These are phyloP conservation scores for Nomia melanderi DNA, from an alignment of 1,140 invertebrate genomes.

Conservation along the genomic window DNA sequence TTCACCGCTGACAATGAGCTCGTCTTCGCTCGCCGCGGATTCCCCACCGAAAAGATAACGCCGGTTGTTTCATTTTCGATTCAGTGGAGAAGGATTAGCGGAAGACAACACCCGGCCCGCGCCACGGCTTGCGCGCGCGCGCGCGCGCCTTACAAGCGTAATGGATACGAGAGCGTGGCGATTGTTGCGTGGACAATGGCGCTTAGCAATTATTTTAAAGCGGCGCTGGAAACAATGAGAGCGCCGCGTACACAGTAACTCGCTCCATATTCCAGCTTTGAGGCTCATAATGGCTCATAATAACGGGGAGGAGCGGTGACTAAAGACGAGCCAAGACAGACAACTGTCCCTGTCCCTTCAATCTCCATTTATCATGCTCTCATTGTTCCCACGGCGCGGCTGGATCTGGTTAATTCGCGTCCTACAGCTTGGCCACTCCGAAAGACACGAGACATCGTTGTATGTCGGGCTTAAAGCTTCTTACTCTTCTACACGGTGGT, in stretches of 20 bases:
- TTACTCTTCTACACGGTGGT: too few relatives aligned
- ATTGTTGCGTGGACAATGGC: slow-evolving; percentile 41
- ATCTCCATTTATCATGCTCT: slow-evolving; percentile 37
- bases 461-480: background rate
- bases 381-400: slow-evolving; percentile 8
- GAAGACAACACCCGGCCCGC: slow-evolving; percentile 8
- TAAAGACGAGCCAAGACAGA: slow-evolving; percentile 27
- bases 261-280: slow-evolving; percentile 41
- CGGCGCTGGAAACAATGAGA: slow-evolving; percentile 35
- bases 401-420: slow-evolving; percentile 21
- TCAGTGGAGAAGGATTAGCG: slow-evolving; percentile 21
- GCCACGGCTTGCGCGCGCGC: too few relatives aligned
- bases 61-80: slow-evolving; percentile 26
- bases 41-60: background rate
- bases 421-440: background rate
- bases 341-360: slow-evolving; percentile 19
- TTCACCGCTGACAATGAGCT: background rate
- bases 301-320: slow-evolving; percentile 34
- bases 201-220: slow-evolving; percentile 49
- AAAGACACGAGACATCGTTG: background rate
- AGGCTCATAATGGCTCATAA: slow-evolving; percentile 38
- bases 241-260: slow-evolving; percentile 18
- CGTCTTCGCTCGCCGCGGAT: background rate
- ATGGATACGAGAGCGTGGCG: slow-evolving; percentile 28
- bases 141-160: slow-evolving; percentile 12